Percentiles rank a stretch among this genome's conserved stretches.
Evolutionary conservation across 2,888 invertebrate species (phyloP).

Genomic region (Plemyria rubiginata): DNA sequence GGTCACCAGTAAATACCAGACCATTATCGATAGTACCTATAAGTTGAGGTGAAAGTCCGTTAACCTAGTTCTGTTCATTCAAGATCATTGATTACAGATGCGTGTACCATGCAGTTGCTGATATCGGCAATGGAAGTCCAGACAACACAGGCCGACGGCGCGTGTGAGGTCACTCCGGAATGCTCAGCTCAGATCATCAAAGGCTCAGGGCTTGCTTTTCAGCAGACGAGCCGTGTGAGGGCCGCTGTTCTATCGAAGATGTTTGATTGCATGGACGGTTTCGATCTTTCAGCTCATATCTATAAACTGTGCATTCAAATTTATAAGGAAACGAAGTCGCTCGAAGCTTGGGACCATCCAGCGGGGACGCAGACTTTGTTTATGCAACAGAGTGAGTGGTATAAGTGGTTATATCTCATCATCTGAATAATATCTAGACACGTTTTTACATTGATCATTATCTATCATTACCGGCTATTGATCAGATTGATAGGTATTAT

Average conservation of each 20-base stretch:
- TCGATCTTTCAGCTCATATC: slow-evolving; percentile 71
- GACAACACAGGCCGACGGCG: slow-evolving; percentile 65
- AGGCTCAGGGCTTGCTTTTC: slow-evolving; percentile 74
- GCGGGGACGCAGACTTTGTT: slow-evolving; percentile 74
- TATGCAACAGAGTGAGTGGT: slow-evolving; percentile 75
- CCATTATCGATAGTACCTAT: slow-evolving; percentile 21
- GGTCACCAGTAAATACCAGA: slow-evolving; percentile 25
- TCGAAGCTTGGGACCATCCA: slow-evolving; percentile 78
- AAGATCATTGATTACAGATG: slow-evolving; percentile 61
- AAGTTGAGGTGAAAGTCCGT: slow-evolving; percentile 47
- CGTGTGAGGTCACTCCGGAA: slow-evolving; percentile 72
- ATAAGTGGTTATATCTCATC: background rate
- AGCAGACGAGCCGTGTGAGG: slow-evolving; percentile 72
- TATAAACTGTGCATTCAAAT: slow-evolving; percentile 78
- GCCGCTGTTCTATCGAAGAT: slow-evolving; percentile 64
- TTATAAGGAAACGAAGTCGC: slow-evolving; percentile 76
- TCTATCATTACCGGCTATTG: slow-evolving; percentile 16
- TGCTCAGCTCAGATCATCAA: slow-evolving; percentile 69
- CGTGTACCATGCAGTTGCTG: slow-evolving; percentile 77
- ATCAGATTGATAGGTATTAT: slow-evolving; percentile 10
- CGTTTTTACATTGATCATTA: slow-evolving; percentile 22
- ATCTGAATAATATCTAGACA: slow-evolving; percentile 13
- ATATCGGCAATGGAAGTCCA: slow-evolving; percentile 78
- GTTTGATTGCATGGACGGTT: slow-evolving; percentile 74
- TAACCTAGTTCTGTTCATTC: slow-evolving; percentile 44